Evolutionary conservation across 2,113 vertebrate species (phyloP).

Genomic region (Indicator maculatus): DNA sequence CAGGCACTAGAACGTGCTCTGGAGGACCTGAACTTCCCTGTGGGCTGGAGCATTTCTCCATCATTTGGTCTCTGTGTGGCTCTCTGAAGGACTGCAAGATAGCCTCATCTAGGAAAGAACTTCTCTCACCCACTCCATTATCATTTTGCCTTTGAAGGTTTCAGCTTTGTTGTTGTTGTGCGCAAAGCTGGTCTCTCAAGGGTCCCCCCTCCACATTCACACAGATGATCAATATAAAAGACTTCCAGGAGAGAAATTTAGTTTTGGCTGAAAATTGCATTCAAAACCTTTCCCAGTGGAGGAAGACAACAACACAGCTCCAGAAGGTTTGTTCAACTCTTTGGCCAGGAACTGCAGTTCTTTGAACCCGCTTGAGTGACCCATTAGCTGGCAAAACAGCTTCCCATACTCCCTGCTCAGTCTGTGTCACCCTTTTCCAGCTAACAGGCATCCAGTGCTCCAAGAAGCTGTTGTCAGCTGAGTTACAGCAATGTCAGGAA

Average conservation of each 20-base stretch:
- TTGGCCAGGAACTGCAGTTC: neutral
- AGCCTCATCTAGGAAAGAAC: neutral
- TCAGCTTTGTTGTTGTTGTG: neutral
- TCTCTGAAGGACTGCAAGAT: neutral
- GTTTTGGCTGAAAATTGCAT: neutral
- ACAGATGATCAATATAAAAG: neutral
- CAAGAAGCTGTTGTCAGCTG: slow-evolving; percentile 36
- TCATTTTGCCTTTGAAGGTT: neutral
- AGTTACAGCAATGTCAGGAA: slow-evolving; percentile 29
- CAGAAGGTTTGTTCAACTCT: neutral
- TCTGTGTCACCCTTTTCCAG: neutral
- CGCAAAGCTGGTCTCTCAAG: neutral
- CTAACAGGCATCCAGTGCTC: neutral
- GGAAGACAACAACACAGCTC: slow-evolving; percentile 4
- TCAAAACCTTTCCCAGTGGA: neutral
- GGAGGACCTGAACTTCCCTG: neutral
- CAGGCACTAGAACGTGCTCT: neutral
- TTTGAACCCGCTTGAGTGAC: neutral
- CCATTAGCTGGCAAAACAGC: neutral
- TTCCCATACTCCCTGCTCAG: neutral
- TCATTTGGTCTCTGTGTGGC: neutral
- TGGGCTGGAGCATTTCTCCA: neutral
- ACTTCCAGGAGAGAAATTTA: neutral
- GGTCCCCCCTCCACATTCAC: neutral
- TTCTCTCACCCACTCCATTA: neutral